Percentiles rank a stretch among this genome's conserved stretches.
Evolutionary conservation across 2,113 vertebrate genomes (phyloP).

Genomic region (Ginglymostoma cirratum): DNA sequence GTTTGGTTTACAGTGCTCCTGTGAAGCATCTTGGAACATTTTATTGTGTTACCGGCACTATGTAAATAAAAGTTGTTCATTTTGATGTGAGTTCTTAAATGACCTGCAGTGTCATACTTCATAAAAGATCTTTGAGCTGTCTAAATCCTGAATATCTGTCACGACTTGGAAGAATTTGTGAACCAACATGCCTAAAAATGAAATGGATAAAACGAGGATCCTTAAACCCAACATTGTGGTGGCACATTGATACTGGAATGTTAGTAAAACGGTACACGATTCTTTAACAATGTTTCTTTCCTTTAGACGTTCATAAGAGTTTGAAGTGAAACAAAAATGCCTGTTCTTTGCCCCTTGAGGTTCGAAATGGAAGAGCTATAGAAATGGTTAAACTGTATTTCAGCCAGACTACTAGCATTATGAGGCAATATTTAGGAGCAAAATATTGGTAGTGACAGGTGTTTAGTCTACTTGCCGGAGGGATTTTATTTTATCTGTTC

Average conservation of each 20-base stretch:
- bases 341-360: neutral
- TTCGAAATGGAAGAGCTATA: neutral
- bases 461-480: conserved; percentile 13
- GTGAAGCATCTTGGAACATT: neutral
- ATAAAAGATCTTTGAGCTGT: neutral
- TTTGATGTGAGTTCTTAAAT: neutral
- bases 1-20: neutral
- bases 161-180: neutral
- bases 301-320: neutral
- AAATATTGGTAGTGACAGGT: neutral
- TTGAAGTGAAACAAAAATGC: neutral
- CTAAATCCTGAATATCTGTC: neutral
- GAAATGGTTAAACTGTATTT: neutral
- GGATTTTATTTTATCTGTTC: neutral
- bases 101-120: neutral
- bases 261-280: neutral
- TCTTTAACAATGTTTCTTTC: neutral
- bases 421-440: neutral
- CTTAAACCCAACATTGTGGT: neutral
- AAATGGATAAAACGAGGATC: neutral
- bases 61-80: neutral
- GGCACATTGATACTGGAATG: neutral
- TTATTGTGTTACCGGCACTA: neutral
- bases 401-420: neutral
- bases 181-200: no score